These are phyloP conservation scores for Diceros bicornis DNA, from an alignment of 2,797 vertebrate genomes.

Conservation along the genomic window DNA sequence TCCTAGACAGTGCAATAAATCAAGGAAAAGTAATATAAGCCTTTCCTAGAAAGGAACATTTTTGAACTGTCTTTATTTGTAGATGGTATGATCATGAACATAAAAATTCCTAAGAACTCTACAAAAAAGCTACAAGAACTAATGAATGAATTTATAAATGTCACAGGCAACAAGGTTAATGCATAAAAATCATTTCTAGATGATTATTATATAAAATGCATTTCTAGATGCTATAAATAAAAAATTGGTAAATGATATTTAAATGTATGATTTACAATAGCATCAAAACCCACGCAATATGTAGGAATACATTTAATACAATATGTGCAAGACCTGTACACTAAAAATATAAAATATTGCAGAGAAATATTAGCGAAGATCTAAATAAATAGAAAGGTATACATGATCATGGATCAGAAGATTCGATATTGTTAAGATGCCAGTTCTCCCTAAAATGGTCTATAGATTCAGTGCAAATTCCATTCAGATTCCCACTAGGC, in stretches of 20 bases:
- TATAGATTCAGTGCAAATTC: neutral
- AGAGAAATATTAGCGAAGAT: too few relatives aligned
- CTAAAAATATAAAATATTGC: too few relatives aligned
- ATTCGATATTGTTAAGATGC: neutral
- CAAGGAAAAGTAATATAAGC: neutral
- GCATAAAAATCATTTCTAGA: neutral
- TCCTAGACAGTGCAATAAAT: neutral
- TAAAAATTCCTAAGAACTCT: neutral
- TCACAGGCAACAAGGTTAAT: neutral
- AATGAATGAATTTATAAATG: constrained; percentile 20
- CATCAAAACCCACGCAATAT: neutral
- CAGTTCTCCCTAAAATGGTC: neutral
- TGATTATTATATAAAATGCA: neutral
- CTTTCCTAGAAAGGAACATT: neutral
- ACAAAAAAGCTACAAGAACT: neutral
- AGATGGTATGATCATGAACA: neutral
- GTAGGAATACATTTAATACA: neutral
- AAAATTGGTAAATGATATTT: constrained; percentile 16
- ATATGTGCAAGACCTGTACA: neutral
- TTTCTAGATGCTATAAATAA: constrained; percentile 5
- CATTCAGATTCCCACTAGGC: neutral
- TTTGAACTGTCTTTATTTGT: neutral
- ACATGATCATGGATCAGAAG: neutral
- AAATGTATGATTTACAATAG: constrained; percentile 40
- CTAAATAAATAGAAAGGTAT: too few relatives aligned